phyloP scores from a whole-genome alignment of 2,888 invertebrate species.

The Laspeyria flexula region DNA sequence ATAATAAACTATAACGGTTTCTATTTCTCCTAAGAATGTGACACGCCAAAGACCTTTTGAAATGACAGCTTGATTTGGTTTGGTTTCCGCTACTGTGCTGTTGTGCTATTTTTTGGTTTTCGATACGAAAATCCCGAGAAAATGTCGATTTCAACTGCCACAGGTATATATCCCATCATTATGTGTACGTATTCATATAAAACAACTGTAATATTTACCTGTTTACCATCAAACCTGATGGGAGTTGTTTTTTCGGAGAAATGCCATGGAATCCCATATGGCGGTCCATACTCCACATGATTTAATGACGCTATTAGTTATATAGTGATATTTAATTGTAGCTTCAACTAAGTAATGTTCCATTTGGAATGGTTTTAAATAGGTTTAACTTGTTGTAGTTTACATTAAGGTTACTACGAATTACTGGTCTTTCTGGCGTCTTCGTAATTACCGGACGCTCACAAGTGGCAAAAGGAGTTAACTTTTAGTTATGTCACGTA shows the following conservation, averaged over 20 bases:
- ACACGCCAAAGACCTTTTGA: slow-evolving; percentile 73
- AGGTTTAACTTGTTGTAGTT: slow-evolving; percentile 50
- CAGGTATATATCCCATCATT: slow-evolving; percentile 70
- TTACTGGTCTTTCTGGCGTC: slow-evolving; percentile 67
- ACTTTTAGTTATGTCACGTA: slow-evolving; percentile 42
- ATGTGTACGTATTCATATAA: slow-evolving; percentile 47
- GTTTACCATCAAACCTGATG: slow-evolving; percentile 72
- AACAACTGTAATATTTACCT: slow-evolving; percentile 44
- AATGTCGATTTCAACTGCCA: slow-evolving; percentile 84
- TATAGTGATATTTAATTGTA: slow-evolving; percentile 55
- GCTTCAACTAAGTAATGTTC: slow-evolving; percentile 46
- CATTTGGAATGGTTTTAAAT: slow-evolving; percentile 29
- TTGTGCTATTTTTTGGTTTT: slow-evolving; percentile 84
- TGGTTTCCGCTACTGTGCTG: slow-evolving; percentile 86
- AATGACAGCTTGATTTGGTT: slow-evolving; percentile 86
- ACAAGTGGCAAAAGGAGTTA: slow-evolving; percentile 35
- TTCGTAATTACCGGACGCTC: slow-evolving; percentile 62
- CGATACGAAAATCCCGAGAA: slow-evolving; percentile 70
- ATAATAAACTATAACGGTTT: slow-evolving; percentile 15
- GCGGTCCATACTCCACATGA: slow-evolving; percentile 85
- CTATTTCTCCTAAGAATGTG: slow-evolving; percentile 53
- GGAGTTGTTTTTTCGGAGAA: slow-evolving; percentile 81
- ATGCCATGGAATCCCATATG: slow-evolving; percentile 86
- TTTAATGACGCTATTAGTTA: slow-evolving; percentile 78
- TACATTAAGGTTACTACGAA: slow-evolving; percentile 71